A percentile compares a stretch with the other conserved stretches of the same genome.
Conservation (phyloP, 2,888 invertebrate species). For the Drosophila falleni region DNA sequence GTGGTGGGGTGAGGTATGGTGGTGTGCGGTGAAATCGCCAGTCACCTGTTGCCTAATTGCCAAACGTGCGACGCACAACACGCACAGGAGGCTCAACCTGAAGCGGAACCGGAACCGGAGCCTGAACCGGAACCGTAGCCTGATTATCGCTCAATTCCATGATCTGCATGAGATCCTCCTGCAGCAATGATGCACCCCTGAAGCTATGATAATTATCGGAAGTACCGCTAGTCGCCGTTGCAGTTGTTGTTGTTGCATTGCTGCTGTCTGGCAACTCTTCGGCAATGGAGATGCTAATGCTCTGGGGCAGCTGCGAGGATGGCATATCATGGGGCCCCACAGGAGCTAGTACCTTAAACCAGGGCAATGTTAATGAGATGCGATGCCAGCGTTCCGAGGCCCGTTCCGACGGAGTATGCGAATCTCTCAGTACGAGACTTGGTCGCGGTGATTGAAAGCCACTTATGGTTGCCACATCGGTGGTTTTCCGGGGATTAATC, state of each 20-base stretch:
- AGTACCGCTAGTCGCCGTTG: not conserved
- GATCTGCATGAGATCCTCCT: constrained; percentile 40
- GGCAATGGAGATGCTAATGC: constrained; percentile 9
- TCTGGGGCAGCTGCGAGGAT: not conserved
- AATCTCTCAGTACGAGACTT: constrained; percentile 2
- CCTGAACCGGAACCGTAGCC: too few species aligned
- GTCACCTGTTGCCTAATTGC: not conserved
- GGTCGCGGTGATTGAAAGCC: constrained; percentile 5
- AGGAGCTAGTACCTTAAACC: constrained; percentile 21
- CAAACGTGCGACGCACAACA: not conserved
- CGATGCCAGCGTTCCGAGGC: constrained; percentile 47
- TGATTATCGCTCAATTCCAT: constrained; percentile 25
- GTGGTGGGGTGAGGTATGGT: too few species aligned
- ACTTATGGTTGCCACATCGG: not conserved
- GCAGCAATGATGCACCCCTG: constrained; percentile 31
- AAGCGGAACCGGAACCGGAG: not conserved
- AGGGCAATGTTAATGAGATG: constrained; percentile 45
- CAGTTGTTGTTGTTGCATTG: not conserved
- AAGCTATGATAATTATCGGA: constrained; percentile 24
- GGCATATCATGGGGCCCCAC: not conserved
- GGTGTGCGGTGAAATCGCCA: not conserved
- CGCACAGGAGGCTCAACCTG: not conserved
- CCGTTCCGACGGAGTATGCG: not conserved
- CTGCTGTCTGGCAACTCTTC: constrained; percentile 7
- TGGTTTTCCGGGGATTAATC: not conserved